Conservation (phyloP, 2,113 vertebrate genomes). For the Psilopsiagon aurifrons region DNA sequence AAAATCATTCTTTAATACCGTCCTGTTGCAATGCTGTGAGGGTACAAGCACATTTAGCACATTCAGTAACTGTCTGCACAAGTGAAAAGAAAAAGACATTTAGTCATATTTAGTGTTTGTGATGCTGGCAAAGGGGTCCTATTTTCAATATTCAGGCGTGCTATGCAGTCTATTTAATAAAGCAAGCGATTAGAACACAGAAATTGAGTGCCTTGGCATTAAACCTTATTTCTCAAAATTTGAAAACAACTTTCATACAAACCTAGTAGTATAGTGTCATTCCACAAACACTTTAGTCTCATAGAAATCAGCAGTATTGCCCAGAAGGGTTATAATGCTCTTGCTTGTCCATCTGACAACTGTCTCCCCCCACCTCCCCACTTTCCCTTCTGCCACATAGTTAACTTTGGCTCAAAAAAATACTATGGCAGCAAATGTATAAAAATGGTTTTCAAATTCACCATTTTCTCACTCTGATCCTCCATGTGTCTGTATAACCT, state of each 20-base stretch:
- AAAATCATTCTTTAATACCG: slow-evolving; percentile 35
- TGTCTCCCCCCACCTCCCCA: background rate
- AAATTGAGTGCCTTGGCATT: background rate
- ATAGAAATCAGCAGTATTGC: background rate
- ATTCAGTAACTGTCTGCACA: slow-evolving; percentile 37
- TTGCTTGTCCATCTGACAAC: background rate
- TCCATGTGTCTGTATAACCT: background rate
- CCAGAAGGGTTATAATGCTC: background rate
- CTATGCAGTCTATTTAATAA: background rate
- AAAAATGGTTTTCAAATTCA: background rate
- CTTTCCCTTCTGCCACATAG: background rate
- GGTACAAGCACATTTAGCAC: background rate
- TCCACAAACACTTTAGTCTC: background rate
- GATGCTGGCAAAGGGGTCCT: background rate
- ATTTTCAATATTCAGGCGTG: slow-evolving; percentile 1
- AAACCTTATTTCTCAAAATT: background rate
- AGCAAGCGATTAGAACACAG: background rate
- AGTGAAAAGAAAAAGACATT: background rate
- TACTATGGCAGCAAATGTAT: background rate
- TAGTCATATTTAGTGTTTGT: background rate
- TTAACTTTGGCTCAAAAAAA: background rate
- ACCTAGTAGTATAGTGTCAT: rapidly evolving
- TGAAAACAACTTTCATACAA: background rate
- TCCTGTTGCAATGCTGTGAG: background rate
- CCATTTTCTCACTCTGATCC: background rate